phyloP scores from a whole-genome alignment of 2,888 invertebrate species.

The Ernsta delagoae region DNA sequence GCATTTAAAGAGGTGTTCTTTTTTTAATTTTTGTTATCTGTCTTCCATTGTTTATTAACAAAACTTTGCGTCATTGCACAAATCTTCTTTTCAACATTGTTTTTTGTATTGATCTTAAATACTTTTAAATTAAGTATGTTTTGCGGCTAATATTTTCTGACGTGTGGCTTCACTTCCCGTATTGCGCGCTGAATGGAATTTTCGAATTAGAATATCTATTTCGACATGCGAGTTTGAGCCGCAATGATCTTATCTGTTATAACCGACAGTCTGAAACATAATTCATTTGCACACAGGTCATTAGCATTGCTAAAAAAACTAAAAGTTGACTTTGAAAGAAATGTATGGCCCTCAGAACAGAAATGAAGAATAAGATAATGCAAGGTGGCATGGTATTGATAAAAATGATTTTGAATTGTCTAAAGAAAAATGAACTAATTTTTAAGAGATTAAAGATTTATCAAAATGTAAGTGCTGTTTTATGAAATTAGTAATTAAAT shows the following conservation, averaged over 20 bases:
- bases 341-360: too few relatives aligned
- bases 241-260: slow-evolving; percentile 14
- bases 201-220: slow-evolving; percentile 6
- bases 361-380: too few relatives aligned
- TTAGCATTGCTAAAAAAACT: background rate
- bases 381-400: too few relatives aligned
- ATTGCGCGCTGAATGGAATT: slow-evolving; percentile 23
- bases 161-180: slow-evolving; percentile 20
- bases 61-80: background rate
- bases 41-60: background rate
- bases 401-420: too few relatives aligned
- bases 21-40: background rate
- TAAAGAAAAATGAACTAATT: too few relatives aligned
- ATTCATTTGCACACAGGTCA: background rate
- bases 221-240: background rate
- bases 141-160: background rate
- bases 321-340: too few relatives aligned
- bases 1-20: too few relatives aligned
- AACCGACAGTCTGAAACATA: background rate
- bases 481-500: too few relatives aligned
- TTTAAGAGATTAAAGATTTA: too few relatives aligned
- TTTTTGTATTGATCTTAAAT: background rate
- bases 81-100: background rate
- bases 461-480: too few relatives aligned
- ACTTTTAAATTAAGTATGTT: background rate